A percentile compares a stretch with the other conserved stretches of the same genome.
Evolutionary conservation across 1,140 invertebrate species (phyloP).

Genomic region (Drosophila santomea): DNA sequence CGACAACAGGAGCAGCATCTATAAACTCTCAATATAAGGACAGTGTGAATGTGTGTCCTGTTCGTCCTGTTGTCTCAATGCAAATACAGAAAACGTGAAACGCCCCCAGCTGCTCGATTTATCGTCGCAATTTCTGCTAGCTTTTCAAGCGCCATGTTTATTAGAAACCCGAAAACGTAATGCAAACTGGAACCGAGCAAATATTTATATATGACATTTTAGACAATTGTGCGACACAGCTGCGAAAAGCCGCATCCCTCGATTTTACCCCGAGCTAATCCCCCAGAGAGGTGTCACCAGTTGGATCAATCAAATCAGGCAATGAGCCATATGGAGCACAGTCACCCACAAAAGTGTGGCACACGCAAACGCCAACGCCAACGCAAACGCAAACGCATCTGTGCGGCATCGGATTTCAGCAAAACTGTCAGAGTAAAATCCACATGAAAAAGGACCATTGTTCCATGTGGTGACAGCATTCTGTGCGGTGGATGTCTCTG

Average conservation of each 20-base stretch:
- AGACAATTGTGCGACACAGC: slow-evolving; percentile 60
- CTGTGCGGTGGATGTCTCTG: neutral
- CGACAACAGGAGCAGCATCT: slow-evolving; percentile 26
- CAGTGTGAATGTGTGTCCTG: slow-evolving; percentile 5
- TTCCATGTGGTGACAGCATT: slow-evolving; percentile 33
- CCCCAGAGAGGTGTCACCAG: slow-evolving; percentile 50
- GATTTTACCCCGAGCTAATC: neutral
- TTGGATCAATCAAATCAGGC: slow-evolving; percentile 68
- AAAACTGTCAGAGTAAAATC: slow-evolving; percentile 28
- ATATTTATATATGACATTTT: slow-evolving; percentile 74
- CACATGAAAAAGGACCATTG: slow-evolving; percentile 45
- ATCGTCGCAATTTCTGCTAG: slow-evolving; percentile 17
- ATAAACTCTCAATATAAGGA: slow-evolving; percentile 32
- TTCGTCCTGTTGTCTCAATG: slow-evolving; percentile 13
- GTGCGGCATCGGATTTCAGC: slow-evolving; percentile 53
- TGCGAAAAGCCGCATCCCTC: neutral
- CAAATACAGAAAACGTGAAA: slow-evolving; percentile 54
- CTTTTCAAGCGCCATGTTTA: slow-evolving; percentile 49
- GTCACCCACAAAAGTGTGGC: slow-evolving; percentile 21
- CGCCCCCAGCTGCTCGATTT: slow-evolving; percentile 29
- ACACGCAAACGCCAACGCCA: neutral
- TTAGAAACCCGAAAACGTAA: slow-evolving; percentile 55
- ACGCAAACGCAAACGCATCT: slow-evolving; percentile 1
- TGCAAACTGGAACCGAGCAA: slow-evolving; percentile 55
- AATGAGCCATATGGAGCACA: slow-evolving; percentile 57